A percentile compares a stretch with the other conserved stretches of the same genome.
These are phyloP conservation scores for Battus philenor DNA, from an alignment of 1,140 invertebrate species.

Conservation along the genomic window DNA sequence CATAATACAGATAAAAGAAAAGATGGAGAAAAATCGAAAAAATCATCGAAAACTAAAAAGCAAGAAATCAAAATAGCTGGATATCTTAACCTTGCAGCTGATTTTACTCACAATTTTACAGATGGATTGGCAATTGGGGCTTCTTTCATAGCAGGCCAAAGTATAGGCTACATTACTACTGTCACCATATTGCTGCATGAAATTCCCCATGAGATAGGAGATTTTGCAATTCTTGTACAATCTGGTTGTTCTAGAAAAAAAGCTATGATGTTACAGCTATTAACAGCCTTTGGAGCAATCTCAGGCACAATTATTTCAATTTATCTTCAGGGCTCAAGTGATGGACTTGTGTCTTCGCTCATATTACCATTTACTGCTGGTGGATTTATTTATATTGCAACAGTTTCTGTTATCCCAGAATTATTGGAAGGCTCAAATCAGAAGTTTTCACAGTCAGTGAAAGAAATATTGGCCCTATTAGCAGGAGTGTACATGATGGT, in stretches of 20 bases:
- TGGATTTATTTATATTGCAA: slow-evolving; percentile 98
- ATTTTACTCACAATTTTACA: slow-evolving; percentile 97
- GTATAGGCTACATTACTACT: slow-evolving; percentile 91
- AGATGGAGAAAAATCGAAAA: slow-evolving; percentile 62
- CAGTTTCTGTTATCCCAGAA: slow-evolving; percentile 97
- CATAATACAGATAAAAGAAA: slow-evolving; percentile 69
- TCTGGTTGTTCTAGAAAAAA: slow-evolving; percentile 93
- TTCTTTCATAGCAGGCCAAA: slow-evolving; percentile 93
- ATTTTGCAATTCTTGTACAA: slow-evolving; percentile 97
- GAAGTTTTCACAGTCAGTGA: slow-evolving; percentile 89
- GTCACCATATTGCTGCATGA: slow-evolving; percentile 96
- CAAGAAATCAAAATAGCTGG: slow-evolving; percentile 93
- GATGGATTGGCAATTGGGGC: slow-evolving; percentile 98
- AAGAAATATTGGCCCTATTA: slow-evolving; percentile 89
- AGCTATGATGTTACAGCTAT: slow-evolving; percentile 93
- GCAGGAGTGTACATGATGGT: slow-evolving; percentile 95
- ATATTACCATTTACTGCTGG: slow-evolving; percentile 97
- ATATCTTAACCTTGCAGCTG: slow-evolving; percentile 95
- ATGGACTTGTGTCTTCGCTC: slow-evolving; percentile 87
- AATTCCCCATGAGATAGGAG: slow-evolving; percentile 98
- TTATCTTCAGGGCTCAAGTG: slow-evolving; percentile 83
- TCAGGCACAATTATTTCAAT: slow-evolving; percentile 93
- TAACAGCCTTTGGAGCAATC: slow-evolving; percentile 96
- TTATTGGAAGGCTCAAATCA: slow-evolving; percentile 85
- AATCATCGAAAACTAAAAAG: slow-evolving; percentile 64